Conservation (phyloP, 1,140 invertebrate species). For the Calephelis nemesis region DNA sequence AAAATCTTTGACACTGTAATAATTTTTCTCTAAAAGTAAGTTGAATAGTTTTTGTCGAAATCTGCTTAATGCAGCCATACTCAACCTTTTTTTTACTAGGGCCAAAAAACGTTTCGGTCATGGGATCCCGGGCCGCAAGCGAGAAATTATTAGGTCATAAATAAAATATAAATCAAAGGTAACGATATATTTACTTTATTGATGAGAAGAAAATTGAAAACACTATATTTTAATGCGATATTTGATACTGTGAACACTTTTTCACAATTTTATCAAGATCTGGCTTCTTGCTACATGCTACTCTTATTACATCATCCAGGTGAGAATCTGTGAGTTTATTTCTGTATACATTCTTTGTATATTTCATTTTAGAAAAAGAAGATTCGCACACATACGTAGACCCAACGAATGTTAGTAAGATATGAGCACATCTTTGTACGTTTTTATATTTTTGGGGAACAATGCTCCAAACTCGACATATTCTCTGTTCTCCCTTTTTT, state of each 20-base stretch:
- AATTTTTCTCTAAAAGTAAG: no score
- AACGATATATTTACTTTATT: background rate
- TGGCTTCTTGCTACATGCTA: constrained; percentile 29
- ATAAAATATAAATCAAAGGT: background rate
- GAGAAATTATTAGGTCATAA: background rate
- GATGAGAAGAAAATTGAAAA: background rate
- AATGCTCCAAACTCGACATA: constrained; percentile 21
- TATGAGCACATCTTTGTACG: constrained; percentile 24
- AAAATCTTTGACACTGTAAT: no score
- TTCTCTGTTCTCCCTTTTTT: no score
- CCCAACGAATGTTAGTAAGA: constrained; percentile 29
- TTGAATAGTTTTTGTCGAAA: no score
- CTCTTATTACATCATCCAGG: constrained; percentile 29
- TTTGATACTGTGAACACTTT: constrained; percentile 27
- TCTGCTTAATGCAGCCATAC: background rate
- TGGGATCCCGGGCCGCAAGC: background rate
- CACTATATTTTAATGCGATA: constrained; percentile 7
- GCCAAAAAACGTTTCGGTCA: background rate
- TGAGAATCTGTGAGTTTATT: constrained; percentile 31
- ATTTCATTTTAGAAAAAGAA: constrained; percentile 35
- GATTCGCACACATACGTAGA: constrained; percentile 31
- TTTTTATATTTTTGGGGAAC: constrained; percentile 27
- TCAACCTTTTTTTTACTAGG: background rate
- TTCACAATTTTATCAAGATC: constrained; percentile 29
- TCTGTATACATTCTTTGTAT: constrained; percentile 29